Evolutionary conservation across 2,113 vertebrate genomes (phyloP).

Genomic region (Cranoglanis bouderius): DNA sequence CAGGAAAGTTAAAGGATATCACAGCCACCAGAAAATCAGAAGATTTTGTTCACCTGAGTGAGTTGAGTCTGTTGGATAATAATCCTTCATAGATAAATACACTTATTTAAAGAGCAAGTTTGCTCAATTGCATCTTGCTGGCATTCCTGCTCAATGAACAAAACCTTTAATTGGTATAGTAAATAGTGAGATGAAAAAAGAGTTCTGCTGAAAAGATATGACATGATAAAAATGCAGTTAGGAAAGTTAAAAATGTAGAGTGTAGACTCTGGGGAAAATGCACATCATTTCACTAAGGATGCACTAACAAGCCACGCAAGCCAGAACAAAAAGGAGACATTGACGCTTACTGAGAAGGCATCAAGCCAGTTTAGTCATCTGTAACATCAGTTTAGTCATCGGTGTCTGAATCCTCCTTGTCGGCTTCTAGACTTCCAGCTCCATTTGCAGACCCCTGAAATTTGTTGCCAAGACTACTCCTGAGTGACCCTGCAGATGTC

Average conservation of each 20-base stretch:
- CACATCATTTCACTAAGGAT: constrained; percentile 21
- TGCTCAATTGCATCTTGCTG: not conserved
- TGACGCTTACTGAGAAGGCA: constrained; percentile 63
- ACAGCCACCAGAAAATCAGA: not conserved
- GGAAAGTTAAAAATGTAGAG: constrained; percentile 42
- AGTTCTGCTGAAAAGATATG: not conserved
- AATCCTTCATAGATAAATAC: not conserved
- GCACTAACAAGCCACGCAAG: constrained; percentile 58
- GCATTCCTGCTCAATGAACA: constrained; percentile 11
- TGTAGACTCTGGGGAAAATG: constrained; percentile 51
- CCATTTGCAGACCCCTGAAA: constrained; percentile 31
- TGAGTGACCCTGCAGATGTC: constrained; percentile 56
- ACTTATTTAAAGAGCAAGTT: not conserved
- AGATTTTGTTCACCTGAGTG: constrained; percentile 18
- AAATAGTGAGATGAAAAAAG: not conserved
- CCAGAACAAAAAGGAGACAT: not conserved
- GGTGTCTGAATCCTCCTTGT: constrained; percentile 60
- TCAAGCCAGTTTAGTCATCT: constrained; percentile 65
- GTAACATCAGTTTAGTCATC: constrained; percentile 61
- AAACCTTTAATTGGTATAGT: not conserved
- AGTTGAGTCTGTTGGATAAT: not conserved
- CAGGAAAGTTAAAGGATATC: not conserved
- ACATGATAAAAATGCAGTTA: constrained; percentile 31
- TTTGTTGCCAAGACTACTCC: constrained; percentile 30
- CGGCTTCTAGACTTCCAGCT: constrained; percentile 44